These are phyloP conservation scores for Fragum fragum DNA, from an alignment of 2,888 invertebrate species.

Conservation along the genomic window DNA sequence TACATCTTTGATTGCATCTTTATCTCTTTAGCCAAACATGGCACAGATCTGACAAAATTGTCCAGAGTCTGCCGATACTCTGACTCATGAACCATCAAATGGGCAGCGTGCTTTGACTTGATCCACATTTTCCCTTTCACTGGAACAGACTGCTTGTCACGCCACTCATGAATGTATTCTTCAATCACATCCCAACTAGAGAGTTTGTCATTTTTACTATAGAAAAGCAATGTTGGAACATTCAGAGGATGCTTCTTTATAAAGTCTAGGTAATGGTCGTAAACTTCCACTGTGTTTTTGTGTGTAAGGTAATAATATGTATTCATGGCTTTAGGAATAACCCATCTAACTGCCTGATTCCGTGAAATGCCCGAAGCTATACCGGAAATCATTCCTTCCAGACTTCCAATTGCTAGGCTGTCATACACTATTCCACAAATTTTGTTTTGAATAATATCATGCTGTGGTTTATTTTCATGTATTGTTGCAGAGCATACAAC, in stretches of 20 bases:
- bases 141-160: conserved; percentile 45
- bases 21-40: conserved; percentile 22
- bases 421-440: conserved; percentile 76
- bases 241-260: conserved; percentile 67
- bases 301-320: conserved; percentile 73
- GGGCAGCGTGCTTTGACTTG: conserved; percentile 70
- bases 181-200: conserved; percentile 67
- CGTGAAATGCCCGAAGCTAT: conserved; percentile 65
- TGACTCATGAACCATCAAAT: conserved; percentile 57
- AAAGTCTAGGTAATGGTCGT: conserved; percentile 66
- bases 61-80: conserved; percentile 58
- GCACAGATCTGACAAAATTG: conserved; percentile 44
- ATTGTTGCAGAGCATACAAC: conserved; percentile 68
- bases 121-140: conserved; percentile 66
- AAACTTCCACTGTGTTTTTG: conserved; percentile 73
- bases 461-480: conserved; percentile 47
- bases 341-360: conserved; percentile 54
- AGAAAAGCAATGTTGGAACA: conserved; percentile 74
- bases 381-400: conserved; percentile 74
- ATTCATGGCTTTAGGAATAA: conserved; percentile 57
- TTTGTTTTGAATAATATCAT: conserved; percentile 50
- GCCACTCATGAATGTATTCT: conserved; percentile 67
- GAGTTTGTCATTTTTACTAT: conserved; percentile 75
- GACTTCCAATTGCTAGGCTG: conserved; percentile 78
- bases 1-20: not conserved